phyloP scores from a whole-genome alignment of 2,113 vertebrate genomes.

The Octodon degus region DNA sequence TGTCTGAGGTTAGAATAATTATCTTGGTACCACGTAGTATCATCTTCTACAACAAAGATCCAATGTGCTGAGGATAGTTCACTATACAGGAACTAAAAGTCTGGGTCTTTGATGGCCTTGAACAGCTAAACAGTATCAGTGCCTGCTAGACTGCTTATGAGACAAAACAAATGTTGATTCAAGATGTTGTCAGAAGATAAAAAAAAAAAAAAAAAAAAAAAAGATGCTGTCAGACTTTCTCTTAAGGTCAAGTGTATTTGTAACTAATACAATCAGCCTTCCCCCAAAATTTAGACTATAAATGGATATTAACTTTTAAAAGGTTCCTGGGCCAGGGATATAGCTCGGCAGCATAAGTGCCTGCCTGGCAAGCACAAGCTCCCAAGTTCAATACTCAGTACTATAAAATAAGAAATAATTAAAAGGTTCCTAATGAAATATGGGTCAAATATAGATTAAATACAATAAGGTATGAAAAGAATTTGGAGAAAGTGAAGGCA shows the following conservation, averaged over 20 bases:
- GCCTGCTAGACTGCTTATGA: background rate
- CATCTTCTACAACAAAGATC: background rate
- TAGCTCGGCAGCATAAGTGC: no score
- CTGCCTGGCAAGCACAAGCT: no score
- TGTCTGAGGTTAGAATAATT: background rate
- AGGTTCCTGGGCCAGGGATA: no score
- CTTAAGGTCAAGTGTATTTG: background rate
- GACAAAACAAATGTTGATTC: conserved; percentile 16
- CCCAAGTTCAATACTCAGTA: no score
- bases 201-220: no score
- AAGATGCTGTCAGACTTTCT: background rate
- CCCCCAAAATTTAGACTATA: background rate
- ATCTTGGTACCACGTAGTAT: background rate
- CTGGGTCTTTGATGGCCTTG: background rate
- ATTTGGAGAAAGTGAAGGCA: background rate
- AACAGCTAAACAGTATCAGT: background rate
- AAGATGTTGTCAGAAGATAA: no score
- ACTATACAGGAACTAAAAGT: background rate
- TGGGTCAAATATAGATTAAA: background rate
- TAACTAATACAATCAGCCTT: background rate
- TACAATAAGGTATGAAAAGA: background rate
- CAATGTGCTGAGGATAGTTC: background rate
- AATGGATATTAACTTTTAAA: background rate
- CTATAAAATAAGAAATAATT: no score
- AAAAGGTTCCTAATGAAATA: background rate